Base-by-base conservation (phyloP, 2,888 invertebrate genomes). In the Stegophylla sp. region DNA sequence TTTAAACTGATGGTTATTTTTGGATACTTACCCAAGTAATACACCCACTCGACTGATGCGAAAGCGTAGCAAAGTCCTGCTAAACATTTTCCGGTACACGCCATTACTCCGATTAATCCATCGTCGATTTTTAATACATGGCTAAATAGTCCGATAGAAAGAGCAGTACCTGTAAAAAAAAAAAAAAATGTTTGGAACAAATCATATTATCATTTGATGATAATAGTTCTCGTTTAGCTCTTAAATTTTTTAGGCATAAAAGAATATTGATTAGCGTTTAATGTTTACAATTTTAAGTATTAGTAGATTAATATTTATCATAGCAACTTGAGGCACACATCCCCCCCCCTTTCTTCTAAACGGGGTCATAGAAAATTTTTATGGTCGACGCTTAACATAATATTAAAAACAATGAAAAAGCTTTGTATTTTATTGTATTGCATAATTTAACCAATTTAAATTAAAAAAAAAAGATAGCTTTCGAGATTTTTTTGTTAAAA, bases 31-130 rank as follows among this genome's bases (percentile, higher is more conserved):
- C 93, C 93, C 85, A 94, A 89, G 86, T 94, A 95, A 86, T 94
- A 92, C 84, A 94, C 92, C 90, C 92, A 91, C 9, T 92, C 91
- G 82, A 91, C 90, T 7, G 90, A 90, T 2, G 94, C 92, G 85
- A 94, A 94, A 0, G 94, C 94, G 84, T 94, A 95, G 84, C 94
- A 93, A 84, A 94, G 92, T 82, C 93, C 92, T 0, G 94, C 91
- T 28, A 94, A 88, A 82, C 95, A 94, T 88, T 95, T 95, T 85
- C 94, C 94, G 85, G 91, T 91, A 84, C 93, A 93, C 3, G 94
- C 94, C 86, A 94, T 90, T 1, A 94, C 91, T 28, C 95, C 95
- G 51, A 95, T 92, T 20, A 94, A 89, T 0, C 94, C 93, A 85
- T 95, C 95, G 84, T 94, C 93, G 82, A 93, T 91, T 87, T 94